A percentile compares a stretch with the other conserved stretches of the same genome.
phyloP scores from a whole-genome alignment of 2,888 invertebrate genomes.

The Orchestes rusci region DNA sequence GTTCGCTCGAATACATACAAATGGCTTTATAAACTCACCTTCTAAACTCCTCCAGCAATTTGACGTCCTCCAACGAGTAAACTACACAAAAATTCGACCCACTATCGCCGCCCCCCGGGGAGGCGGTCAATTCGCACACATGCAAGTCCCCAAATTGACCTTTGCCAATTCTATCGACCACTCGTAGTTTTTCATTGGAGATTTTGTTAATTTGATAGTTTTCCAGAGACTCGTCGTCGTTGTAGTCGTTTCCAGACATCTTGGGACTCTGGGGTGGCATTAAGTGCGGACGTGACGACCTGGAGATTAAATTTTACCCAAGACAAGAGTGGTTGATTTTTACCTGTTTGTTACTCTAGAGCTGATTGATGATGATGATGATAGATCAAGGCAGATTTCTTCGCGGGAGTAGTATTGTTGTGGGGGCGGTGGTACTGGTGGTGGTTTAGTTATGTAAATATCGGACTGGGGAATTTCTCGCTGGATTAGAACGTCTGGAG shows the following conservation, averaged over 20 bases:
- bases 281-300: constrained; percentile 40
- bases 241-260: constrained; percentile 39
- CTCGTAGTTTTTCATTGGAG: constrained; percentile 63
- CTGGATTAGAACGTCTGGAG: no score
- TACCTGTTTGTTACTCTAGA: neutral
- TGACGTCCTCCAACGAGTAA: constrained; percentile 59
- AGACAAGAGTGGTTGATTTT: no score
- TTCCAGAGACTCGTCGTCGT: constrained; percentile 39
- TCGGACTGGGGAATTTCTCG: neutral
- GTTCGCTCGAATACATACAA: constrained; percentile 7
- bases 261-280: constrained; percentile 38
- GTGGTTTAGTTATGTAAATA: constrained; percentile 45
- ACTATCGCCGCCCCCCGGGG: constrained; percentile 30
- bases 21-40: constrained; percentile 33
- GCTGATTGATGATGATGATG: neutral
- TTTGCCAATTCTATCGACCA: constrained; percentile 69
- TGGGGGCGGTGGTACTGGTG: constrained; percentile 60
- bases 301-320: no score
- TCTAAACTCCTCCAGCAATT: constrained; percentile 61
- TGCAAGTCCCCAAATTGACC: constrained; percentile 71
- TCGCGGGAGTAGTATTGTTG: constrained; percentile 40
- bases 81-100: constrained; percentile 53
- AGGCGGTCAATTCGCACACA: constrained; percentile 52
- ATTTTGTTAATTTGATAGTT: constrained; percentile 52
- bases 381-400: neutral